Evolutionary conservation across 2,797 vertebrate genomes (phyloP).

Genomic region (Aldrovandia affinis): DNA sequence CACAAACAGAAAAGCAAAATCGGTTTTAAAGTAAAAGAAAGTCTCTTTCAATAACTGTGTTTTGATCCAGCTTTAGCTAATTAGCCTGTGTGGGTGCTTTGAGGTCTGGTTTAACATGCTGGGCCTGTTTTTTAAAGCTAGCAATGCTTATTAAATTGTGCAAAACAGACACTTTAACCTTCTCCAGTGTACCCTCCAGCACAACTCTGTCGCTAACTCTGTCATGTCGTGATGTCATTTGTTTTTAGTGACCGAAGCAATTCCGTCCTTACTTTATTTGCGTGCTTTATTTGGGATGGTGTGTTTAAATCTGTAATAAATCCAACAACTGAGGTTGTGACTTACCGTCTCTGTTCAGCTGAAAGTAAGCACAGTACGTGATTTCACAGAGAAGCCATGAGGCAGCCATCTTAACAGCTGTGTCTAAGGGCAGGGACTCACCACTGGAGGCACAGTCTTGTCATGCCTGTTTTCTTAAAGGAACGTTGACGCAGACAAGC

Average conservation of each 20-base stretch:
- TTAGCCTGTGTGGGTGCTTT: constrained; percentile 65
- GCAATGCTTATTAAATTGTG: constrained; percentile 62
- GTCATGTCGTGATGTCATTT: not conserved
- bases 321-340: not conserved
- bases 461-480: not conserved
- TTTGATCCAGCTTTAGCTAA: constrained; percentile 68
- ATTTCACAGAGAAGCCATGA: not conserved
- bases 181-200: constrained; percentile 52
- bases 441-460: not conserved
- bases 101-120: constrained; percentile 61
- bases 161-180: constrained; percentile 58
- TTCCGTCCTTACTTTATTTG: not conserved
- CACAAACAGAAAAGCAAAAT: constrained; percentile 66
- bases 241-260: not conserved
- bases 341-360: not conserved
- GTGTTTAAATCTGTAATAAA: not conserved
- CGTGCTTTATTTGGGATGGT: not conserved
- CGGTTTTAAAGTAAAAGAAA: constrained; percentile 56
- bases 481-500: not conserved
- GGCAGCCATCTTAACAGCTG: too few species aligned
- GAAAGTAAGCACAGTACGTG: not conserved
- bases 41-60: constrained; percentile 57
- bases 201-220: not conserved
- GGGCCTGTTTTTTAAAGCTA: constrained; percentile 64
- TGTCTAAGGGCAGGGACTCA: not conserved